Base-by-base conservation (phyloP, 2,888 invertebrate genomes). In the Eupithecia abbreviata region DNA sequence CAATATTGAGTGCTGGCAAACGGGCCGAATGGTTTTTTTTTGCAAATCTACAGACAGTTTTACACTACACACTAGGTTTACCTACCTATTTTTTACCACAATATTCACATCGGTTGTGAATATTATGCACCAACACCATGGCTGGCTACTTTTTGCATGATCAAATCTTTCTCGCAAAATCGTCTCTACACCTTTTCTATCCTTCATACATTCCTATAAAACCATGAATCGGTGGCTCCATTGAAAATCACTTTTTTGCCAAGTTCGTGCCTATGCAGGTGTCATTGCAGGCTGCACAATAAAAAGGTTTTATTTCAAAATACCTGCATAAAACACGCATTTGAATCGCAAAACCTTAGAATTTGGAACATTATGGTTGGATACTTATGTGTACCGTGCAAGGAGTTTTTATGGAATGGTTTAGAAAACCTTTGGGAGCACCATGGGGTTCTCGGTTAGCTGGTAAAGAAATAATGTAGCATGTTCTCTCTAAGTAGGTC, bases 181-280 rank as follows among this genome's bases (percentile, higher is more conserved):
- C 82, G 41, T 74, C 87, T 90, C 88, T 51, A 86, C 55, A 6
- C 43, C 15, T 58, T 80, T 80, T 81, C 10, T 84, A 74, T 84
- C 84, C 85, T 65, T 78, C 82, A 85, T 83, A 85, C 80, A 84
- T 83, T 85, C 86, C 82, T 84, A 84, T 86, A 88, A 88, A 91
- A 88, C 85, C 84, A 88, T 88, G 90, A 90, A 90, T 91, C 88
- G 85, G 86, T 88, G 85, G 85, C 83, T 86, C 83, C 84, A 85
- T 87, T 85, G 86, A 85, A 87, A 85, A 84, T 84, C 81, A 74
- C 76, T 84, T 92, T 93, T 93, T 92, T 90, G 89, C 83, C 81
- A 85, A 87, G 92, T 90, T 88, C 92, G 93, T 93, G 93, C 92
- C 90, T 77, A 85, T 82, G 93, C 93, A 93, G 93, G 93, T 93